phyloP scores from a whole-genome alignment of 2,797 vertebrate genomes.

The Phataginus tricuspis region DNA sequence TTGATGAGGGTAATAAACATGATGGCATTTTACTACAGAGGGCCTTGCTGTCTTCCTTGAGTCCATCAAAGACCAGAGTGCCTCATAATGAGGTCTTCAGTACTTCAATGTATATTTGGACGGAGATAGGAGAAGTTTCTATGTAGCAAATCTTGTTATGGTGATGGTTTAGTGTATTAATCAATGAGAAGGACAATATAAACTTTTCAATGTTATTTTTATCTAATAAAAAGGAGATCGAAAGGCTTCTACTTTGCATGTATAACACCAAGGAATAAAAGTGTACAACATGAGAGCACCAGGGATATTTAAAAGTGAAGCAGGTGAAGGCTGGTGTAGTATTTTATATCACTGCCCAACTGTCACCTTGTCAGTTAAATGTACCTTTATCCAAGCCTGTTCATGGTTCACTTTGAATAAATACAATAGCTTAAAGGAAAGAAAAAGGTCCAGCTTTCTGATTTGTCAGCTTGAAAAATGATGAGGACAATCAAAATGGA shows the following conservation, averaged over 20 bases:
- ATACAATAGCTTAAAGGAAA: slow-evolving; percentile 9
- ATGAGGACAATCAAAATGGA: slow-evolving; percentile 50
- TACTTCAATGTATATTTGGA: slow-evolving; percentile 24
- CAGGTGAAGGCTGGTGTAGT: not conserved
- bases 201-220: slow-evolving; percentile 11
- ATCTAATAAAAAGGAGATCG: not conserved
- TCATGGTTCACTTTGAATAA: slow-evolving; percentile 47
- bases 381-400: not conserved
- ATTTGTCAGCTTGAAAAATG: slow-evolving; percentile 68
- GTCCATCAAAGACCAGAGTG: not conserved
- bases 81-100: not conserved
- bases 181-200: not conserved
- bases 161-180: not conserved
- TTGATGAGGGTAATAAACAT: slow-evolving; percentile 27
- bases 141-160: slow-evolving; percentile 15
- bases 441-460: not conserved
- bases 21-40: not conserved
- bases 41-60: not conserved
- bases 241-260: not conserved
- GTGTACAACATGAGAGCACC: not conserved
- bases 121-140: not conserved
- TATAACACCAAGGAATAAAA: slow-evolving; percentile 5
- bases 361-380: slow-evolving; percentile 50
- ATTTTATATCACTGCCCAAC: not conserved
- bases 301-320: slow-evolving; percentile 20